Conservation (phyloP, 2,113 vertebrate species). For the Chamaetylas fuelleborni region DNA sequence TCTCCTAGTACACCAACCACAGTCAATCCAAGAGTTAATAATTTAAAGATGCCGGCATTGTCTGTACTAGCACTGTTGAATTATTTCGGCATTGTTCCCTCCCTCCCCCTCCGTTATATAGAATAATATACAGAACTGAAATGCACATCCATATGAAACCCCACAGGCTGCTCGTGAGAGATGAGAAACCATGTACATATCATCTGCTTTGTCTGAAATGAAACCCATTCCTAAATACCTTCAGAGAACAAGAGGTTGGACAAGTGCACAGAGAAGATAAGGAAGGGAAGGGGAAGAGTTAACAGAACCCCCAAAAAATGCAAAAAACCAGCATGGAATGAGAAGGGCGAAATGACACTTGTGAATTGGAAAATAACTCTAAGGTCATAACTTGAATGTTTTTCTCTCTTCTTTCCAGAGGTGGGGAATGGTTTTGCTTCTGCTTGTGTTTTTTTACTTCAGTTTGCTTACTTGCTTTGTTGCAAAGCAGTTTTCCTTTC, state of each 20-base stretch:
- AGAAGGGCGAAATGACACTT: constrained; percentile 39
- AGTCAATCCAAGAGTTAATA: constrained; percentile 71
- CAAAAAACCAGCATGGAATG: constrained; percentile 34
- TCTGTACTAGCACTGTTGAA: constrained; percentile 75
- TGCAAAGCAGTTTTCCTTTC: constrained; percentile 72
- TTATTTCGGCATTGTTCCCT: constrained; percentile 70
- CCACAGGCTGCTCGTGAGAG: constrained; percentile 69
- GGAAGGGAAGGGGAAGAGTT: constrained; percentile 13
- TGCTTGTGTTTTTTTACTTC: constrained; percentile 48
- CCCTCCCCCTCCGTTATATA: constrained; percentile 73
- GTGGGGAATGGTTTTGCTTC: constrained; percentile 62
- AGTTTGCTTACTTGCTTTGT: constrained; percentile 68
- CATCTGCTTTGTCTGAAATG: constrained; percentile 46
- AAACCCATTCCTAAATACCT: constrained; percentile 62
- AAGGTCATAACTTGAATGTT: constrained; percentile 53
- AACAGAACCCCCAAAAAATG: constrained; percentile 54
- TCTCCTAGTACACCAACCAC: constrained; percentile 72
- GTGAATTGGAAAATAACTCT: constrained; percentile 53
- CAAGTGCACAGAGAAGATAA: constrained; percentile 42
- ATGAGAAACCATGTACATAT: constrained; percentile 71
- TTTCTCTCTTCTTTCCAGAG: constrained; percentile 65
- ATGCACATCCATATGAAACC: constrained; percentile 78
- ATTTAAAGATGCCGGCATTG: constrained; percentile 61
- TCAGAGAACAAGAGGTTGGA: constrained; percentile 59
- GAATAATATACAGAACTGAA: constrained; percentile 80